Base-by-base conservation (phyloP, 2,888 invertebrate genomes). In the Limnephilus lunatus region DNA sequence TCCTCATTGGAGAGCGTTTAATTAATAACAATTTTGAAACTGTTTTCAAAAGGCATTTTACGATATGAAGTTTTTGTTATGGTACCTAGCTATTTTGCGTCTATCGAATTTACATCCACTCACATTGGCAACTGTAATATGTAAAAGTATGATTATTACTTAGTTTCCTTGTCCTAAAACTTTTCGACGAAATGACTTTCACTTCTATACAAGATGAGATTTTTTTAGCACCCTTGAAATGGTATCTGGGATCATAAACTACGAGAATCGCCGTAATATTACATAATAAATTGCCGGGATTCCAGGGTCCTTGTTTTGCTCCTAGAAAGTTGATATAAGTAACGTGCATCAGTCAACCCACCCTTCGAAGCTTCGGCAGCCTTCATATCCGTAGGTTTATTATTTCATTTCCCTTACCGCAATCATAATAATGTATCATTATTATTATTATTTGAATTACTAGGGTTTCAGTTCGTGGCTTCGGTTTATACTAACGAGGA, bases 351-450 rank as follows among this genome's bases (percentile, higher is more conserved):
- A 68, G 68, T 68, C 68, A 68, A n/a, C 68, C 68, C 68, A 68
- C 68, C 68, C 68, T 68, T 68, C 68, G n/a, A 68, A 68, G 68
- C 68, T 68, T 68, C 68, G 68, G 68, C 68, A 68, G 68, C n/a
- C 25, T 68, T 68, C 25, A 68, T 68, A 68, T 68, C 68, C 68
- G 68, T 68, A n/a, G n/a, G 68, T 68, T 68, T 68, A 68, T 68
- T 68, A 68, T 68, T 68, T 68, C 68, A 68, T 68, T 68, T 68
- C 68, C 68, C 25, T 25, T 68, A 68, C 68, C 68, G 68, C 68
- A 68, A 68, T 68, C 68, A 68, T 68, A 68, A 68, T 68, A 68
- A 68, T n/a, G 68, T 68, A 68, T n/a, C 25, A 68, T 25, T 68
- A 68, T 25, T 68, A 53, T 15, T 25, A 68, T 68, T 68, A 68